Percentiles rank a stretch among this genome's conserved stretches.
These are phyloP conservation scores for Bubalus kerabau DNA, from an alignment of 2,113 vertebrate genomes.

Conservation along the genomic window DNA sequence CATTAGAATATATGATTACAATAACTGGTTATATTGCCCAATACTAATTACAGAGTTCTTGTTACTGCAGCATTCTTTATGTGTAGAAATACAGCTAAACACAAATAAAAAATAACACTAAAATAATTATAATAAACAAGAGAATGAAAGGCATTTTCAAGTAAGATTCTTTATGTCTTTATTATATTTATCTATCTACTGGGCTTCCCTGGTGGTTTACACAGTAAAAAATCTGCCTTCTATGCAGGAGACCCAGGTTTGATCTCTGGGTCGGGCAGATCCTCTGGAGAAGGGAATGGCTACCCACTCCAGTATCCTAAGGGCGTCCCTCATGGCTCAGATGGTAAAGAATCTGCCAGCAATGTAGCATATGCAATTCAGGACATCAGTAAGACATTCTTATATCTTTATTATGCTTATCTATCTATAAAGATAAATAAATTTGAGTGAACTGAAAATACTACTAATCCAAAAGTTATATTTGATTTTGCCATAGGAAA, in stretches of 20 bases:
- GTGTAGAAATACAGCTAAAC: neutral
- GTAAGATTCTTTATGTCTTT: neutral
- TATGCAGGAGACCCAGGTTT: neutral
- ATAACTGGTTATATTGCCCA: neutral
- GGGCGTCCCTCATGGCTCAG: neutral
- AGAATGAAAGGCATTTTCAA: neutral
- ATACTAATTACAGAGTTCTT: neutral
- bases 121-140: neutral
- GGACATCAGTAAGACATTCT: neutral
- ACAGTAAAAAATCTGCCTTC: neutral
- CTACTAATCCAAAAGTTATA: neutral
- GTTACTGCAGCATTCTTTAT: neutral
- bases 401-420: neutral
- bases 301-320: neutral
- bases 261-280: neutral
- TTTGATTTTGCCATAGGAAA: neutral
- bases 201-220: neutral
- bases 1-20: slow-evolving; percentile 39
- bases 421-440: neutral
- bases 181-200: neutral
- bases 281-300: neutral
- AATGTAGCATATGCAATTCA: neutral
- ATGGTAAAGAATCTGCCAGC: neutral
- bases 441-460: neutral
- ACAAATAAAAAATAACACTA: neutral